Base-by-base conservation (phyloP, 2,113 vertebrate species). In the Megatriorchis doriae region DNA sequence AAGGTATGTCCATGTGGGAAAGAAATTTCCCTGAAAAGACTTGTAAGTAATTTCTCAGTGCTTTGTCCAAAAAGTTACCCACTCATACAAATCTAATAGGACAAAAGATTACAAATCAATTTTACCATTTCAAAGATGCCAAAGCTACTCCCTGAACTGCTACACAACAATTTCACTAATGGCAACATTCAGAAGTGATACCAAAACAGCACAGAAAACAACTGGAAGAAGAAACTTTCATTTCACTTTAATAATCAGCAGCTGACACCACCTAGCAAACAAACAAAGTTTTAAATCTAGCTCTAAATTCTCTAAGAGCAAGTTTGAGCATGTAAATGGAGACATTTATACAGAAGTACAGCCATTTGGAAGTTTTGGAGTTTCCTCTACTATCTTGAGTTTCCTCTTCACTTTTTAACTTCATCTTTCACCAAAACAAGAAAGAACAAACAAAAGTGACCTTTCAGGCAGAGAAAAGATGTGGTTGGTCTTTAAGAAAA, bases 381-480 rank as follows among this genome's bases (percentile, higher is more conserved):
- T 77, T 82, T 58, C 45, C 8, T 92, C n/a, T 81, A 15, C 58
- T 70, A 23, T 40, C 34, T 7, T 6, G 8, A 47, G 42, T 48
- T 88, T 73, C 40, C 15, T 47, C 56, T 72, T 77, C 6, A 12
- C 50, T 86, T 80, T 74, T 52, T 74, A 38, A 68, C 61, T 91
- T 93, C 11, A 27, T 67, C 42, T 88, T 72, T 78, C 62, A 65
- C 36, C 18, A 78, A 71, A 94, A 71, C 16, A 81, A 65, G 61
- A 67, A 78, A 42, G 42, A 83, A 81, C 59, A 74, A 92, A 89
- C 23, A 50, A 72, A 89, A 68, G 34, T 16, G 68, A 90, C 96
- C 84, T 97, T 96, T 94, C 38, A 45, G 85, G 42, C 21, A 79
- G 45, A 84, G 67, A 84, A 94, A 91, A 93, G 42, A 87, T 48